Conservation (phyloP, 1,140 invertebrate genomes). For the Fopius arisanus region DNA sequence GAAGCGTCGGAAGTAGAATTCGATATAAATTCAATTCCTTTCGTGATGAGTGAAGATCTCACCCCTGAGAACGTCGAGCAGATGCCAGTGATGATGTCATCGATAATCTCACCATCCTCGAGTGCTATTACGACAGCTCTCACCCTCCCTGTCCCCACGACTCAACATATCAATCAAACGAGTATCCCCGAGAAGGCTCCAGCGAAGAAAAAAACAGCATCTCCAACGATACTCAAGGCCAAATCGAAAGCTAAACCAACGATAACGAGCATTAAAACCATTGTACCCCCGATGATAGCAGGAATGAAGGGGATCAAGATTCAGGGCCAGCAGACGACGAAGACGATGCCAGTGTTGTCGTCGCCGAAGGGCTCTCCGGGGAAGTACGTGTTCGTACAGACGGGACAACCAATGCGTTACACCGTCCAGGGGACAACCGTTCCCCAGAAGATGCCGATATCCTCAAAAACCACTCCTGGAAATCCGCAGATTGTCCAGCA, state of each 20-base stretch:
- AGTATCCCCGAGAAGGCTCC: constrained; percentile 31
- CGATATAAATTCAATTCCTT: constrained; percentile 78
- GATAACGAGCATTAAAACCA: constrained; percentile 57
- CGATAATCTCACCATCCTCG: constrained; percentile 60
- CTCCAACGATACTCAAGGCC: constrained; percentile 54
- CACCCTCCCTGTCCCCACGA: constrained; percentile 31
- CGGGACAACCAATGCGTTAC: constrained; percentile 56
- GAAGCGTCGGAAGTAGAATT: constrained; percentile 69
- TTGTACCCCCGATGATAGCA: constrained; percentile 52
- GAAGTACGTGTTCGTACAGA: constrained; percentile 72
- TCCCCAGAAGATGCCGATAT: constrained; percentile 46
- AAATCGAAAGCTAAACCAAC: constrained; percentile 58
- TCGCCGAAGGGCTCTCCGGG: constrained; percentile 61
- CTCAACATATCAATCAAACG: constrained; percentile 33
- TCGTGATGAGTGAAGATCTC: constrained; percentile 74
- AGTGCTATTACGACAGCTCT: constrained; percentile 32
- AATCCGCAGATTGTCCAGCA: constrained; percentile 56
- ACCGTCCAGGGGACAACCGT: constrained; percentile 51
- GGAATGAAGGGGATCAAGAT: constrained; percentile 54
- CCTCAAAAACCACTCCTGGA: constrained; percentile 44
- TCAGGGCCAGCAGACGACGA: constrained; percentile 42
- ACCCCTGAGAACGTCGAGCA: constrained; percentile 70
- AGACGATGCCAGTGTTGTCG: constrained; percentile 40
- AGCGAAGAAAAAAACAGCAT: constrained; percentile 55
- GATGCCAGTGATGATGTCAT: constrained; percentile 73